Evolutionary conservation across 2,888 invertebrate species (phyloP).

Genomic region (Caradrina kadenii): DNA sequence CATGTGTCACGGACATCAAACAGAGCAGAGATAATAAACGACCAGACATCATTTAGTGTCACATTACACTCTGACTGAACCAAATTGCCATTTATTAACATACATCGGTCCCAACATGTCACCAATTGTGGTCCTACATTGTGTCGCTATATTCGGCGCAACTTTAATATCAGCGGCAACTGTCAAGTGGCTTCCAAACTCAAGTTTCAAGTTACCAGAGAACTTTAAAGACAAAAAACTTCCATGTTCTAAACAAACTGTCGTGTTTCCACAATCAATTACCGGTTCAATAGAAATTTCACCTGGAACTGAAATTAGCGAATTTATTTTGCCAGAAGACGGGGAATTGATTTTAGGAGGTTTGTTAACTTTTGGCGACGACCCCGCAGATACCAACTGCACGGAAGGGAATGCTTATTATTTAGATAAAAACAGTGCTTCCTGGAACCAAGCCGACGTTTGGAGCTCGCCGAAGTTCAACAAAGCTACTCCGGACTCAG

Average conservation of each 20-base stretch:
- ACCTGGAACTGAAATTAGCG: slow-evolving; percentile 70
- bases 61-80: slow-evolving; percentile 71
- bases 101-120: slow-evolving; percentile 61
- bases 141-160: slow-evolving; percentile 54
- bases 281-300: slow-evolving; percentile 74
- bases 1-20: slow-evolving; percentile 72
- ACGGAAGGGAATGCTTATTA: slow-evolving; percentile 76
- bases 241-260: slow-evolving; percentile 83
- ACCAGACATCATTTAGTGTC: slow-evolving; percentile 80
- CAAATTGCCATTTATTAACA: slow-evolving; percentile 72
- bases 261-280: slow-evolving; percentile 80
- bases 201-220: slow-evolving; percentile 78
- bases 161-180: slow-evolving; percentile 69
- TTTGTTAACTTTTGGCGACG: slow-evolving; percentile 73
- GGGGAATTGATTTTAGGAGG: slow-evolving; percentile 83
- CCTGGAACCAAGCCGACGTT: slow-evolving; percentile 83
- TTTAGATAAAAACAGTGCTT: slow-evolving; percentile 73
- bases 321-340: slow-evolving; percentile 81
- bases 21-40: slow-evolving; percentile 74
- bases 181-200: slow-evolving; percentile 83
- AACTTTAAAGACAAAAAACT: slow-evolving; percentile 80
- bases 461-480: slow-evolving; percentile 85
- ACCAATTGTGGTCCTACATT: slow-evolving; percentile 31
- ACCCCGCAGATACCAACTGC: slow-evolving; percentile 72
- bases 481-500: slow-evolving; percentile 87